Evolutionary conservation across 2,113 vertebrate species (phyloP).

Genomic region (Psilopsiagon aymara): DNA sequence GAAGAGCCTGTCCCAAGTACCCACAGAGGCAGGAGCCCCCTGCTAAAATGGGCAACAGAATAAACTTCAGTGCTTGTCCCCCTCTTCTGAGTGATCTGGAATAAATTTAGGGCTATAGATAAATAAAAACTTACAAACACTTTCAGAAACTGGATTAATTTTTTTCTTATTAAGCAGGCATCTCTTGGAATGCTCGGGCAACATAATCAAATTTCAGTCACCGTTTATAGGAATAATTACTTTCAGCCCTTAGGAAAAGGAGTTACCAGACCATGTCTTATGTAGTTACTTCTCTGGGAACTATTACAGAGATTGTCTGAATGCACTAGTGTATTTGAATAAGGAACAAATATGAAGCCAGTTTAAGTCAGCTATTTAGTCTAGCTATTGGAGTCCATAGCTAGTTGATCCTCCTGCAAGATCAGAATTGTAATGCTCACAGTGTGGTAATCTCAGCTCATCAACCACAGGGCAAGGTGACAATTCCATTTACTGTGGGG

Average conservation of each 20-base stretch:
- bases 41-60: not conserved
- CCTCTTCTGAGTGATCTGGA: not conserved
- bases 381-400: not conserved
- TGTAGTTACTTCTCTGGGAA: not conserved
- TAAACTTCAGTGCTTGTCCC: not conserved
- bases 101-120: not conserved
- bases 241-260: not conserved
- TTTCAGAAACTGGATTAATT: not conserved
- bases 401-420: slow-evolving; percentile 61
- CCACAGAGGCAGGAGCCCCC: not conserved
- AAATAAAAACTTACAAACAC: not conserved
- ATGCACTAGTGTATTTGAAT: not conserved
- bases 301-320: not conserved
- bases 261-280: not conserved
- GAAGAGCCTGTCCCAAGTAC: not conserved
- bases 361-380: not conserved
- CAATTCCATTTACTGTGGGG: slow-evolving; percentile 69
- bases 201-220: not conserved
- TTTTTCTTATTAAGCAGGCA: not conserved
- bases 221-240: not conserved
- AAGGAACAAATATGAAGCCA: not conserved
- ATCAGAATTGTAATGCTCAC: slow-evolving; percentile 53
- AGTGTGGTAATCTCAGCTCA: slow-evolving; percentile 53
- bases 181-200: not conserved
- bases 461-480: slow-evolving; percentile 26